Conservation (phyloP, 2,888 invertebrate species). For the Calephelis perditalis region DNA sequence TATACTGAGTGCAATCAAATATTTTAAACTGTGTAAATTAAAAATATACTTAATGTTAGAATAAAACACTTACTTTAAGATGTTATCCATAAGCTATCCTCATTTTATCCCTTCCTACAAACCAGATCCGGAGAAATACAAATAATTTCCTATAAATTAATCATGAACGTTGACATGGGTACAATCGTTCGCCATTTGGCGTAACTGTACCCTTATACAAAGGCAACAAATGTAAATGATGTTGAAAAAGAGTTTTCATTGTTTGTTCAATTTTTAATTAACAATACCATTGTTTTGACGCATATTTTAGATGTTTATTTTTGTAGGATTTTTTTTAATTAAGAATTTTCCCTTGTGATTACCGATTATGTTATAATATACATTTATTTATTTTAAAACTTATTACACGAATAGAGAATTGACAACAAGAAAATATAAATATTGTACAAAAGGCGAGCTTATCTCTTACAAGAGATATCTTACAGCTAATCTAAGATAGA, state of each 20-base stretch:
- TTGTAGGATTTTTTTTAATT: too few species aligned
- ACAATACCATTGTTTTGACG: constrained; percentile 9
- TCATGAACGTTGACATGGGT: constrained; percentile 30
- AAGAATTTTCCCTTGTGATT: too few species aligned
- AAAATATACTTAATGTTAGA: neutral
- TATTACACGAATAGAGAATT: too few species aligned
- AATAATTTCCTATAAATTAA: constrained; percentile 28
- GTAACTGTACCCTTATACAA: constrained; percentile 18
- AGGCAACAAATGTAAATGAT: constrained; percentile 14
- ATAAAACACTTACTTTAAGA: constrained; percentile 3
- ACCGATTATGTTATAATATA: too few species aligned
- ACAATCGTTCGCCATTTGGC: constrained; percentile 22
- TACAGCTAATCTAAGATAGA: too few species aligned
- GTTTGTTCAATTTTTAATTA: constrained; percentile 14
- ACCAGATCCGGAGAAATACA: constrained; percentile 17
- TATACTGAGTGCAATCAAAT: too few species aligned
- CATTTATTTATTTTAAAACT: too few species aligned
- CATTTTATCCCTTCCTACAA: neutral
- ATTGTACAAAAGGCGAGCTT: too few species aligned
- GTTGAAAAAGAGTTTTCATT: constrained; percentile 11
- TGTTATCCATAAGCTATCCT: too few species aligned
- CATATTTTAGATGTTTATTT: neutral
- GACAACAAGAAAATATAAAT: too few species aligned
- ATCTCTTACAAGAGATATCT: too few species aligned
- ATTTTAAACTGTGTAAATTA: too few species aligned